Evolutionary conservation across 2,888 invertebrate genomes (phyloP), one percentile per base, ranked within the genome.

Genomic region (Melinaea marsaeus): DNA sequence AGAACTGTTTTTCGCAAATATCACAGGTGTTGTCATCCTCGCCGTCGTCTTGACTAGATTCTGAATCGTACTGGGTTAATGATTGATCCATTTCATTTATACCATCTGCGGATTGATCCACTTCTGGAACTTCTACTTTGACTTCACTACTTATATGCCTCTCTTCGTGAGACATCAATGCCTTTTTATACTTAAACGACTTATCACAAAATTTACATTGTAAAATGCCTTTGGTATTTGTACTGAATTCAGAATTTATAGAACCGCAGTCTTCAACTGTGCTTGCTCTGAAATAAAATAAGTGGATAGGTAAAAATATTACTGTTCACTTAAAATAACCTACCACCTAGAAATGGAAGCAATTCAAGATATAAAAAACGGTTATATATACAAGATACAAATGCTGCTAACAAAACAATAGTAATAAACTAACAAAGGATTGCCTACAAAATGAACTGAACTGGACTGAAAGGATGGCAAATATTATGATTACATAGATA

Each of bases 1-100:
- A 88, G 76, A 91, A 91, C 68, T 82, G 80, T 69, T 91, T 91
- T 72, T 90, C 90, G 70, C 91, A 91, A 59, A 91, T 86, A 61
- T 91, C 89, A 66, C 91, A 91, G 0, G 90, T 90, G 61, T 86
- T 84, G 68, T 86, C 88, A 3, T 86, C 85, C 0, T 86, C 85
- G 1, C 75, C 80, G 37, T 87, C 89, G n/a, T 83, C 88, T 63
- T 79, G 81, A 76, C 88, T 88, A 70, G 88, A 87, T 58, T 87
- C 88, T 0, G 83, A 80, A 34, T 89, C 88, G 2, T 78, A 79
- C n/a, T 75, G 75, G 9, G 71, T 58, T 9, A 63, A 62, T 7
- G 71, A 65, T 51, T 59, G 70, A 48, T 76, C 72, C 0, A 74
- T 69, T 71, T 79, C 81, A n/a, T 77, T 76, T 7, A 81, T 68